phyloP scores from a whole-genome alignment of 35 echinoderm and acorn worm genomes.

The Lytechinus pictus region DNA sequence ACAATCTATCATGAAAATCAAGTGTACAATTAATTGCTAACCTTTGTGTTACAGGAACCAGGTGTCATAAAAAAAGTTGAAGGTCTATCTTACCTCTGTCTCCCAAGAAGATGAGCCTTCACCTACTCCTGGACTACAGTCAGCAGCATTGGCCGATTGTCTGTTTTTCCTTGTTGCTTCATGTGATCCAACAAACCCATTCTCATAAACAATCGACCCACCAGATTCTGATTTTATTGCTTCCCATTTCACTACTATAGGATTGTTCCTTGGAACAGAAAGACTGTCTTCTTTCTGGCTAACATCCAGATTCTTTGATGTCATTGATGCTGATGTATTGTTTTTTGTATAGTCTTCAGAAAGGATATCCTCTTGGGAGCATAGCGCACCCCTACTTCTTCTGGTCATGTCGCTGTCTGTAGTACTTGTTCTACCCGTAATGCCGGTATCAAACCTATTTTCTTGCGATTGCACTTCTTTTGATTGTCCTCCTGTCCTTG shows the following conservation, averaged over 20 bases:
- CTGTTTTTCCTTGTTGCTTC: background rate
- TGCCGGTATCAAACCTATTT: background rate
- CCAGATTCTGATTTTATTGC: too few relatives aligned
- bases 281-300: background rate
- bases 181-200: background rate
- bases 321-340: background rate
- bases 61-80: too few relatives aligned
- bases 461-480: background rate
- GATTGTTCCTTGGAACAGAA: background rate
- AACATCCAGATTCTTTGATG: background rate
- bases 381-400: background rate
- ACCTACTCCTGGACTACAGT: background rate
- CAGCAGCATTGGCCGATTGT: background rate
- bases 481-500: background rate
- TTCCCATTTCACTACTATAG: background rate
- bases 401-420: background rate
- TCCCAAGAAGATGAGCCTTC: background rate
- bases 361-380: background rate
- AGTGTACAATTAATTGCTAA: too few relatives aligned
- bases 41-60: too few relatives aligned
- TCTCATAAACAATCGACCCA: background rate
- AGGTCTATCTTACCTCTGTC: background rate
- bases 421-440: background rate
- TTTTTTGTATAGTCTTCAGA: background rate
- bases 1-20: too few relatives aligned